Percentiles rank a stretch among this genome's conserved stretches.
phyloP scores from a whole-genome alignment of 2,888 invertebrate species.

The Beris morrisii region DNA sequence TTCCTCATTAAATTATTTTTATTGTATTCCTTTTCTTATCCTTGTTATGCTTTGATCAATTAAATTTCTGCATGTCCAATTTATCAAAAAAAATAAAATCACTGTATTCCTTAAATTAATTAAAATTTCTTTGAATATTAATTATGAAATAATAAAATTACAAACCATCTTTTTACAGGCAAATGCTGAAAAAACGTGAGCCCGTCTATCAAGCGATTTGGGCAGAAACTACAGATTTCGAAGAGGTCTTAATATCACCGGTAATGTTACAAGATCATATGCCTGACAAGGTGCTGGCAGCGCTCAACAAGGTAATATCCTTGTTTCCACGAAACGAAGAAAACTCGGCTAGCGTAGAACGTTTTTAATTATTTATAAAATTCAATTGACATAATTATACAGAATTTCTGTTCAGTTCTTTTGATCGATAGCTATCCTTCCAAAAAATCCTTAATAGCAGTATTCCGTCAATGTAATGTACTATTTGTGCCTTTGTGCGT shows the following conservation, averaged over 20 bases:
- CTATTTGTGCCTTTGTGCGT: too few species aligned
- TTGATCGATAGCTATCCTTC: too few species aligned
- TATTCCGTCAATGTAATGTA: too few species aligned
- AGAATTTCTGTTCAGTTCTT: not conserved
- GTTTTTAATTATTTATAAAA: constrained; percentile 11
- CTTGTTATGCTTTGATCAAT: too few species aligned
- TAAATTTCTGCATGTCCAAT: too few species aligned
- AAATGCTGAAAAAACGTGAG: constrained; percentile 69
- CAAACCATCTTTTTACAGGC: constrained; percentile 57
- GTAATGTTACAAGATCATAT: constrained; percentile 91
- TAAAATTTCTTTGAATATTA: too few species aligned
- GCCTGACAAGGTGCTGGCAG: constrained; percentile 83
- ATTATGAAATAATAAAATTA: not conserved
- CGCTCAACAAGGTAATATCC: constrained; percentile 76
- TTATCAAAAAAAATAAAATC: too few species aligned
- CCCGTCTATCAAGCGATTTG: constrained; percentile 86
- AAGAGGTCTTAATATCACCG: constrained; percentile 85
- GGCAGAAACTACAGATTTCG: constrained; percentile 82
- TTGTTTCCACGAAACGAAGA: constrained; percentile 9
- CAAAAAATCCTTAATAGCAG: too few species aligned
- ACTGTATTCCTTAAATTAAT: too few species aligned
- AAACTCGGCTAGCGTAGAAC: not conserved
- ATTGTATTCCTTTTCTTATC: too few species aligned
- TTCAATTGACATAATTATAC: not conserved
- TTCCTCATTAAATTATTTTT: too few species aligned